Base-by-base conservation (phyloP, 2,888 invertebrate species). In the Dryadula phaetusa region DNA sequence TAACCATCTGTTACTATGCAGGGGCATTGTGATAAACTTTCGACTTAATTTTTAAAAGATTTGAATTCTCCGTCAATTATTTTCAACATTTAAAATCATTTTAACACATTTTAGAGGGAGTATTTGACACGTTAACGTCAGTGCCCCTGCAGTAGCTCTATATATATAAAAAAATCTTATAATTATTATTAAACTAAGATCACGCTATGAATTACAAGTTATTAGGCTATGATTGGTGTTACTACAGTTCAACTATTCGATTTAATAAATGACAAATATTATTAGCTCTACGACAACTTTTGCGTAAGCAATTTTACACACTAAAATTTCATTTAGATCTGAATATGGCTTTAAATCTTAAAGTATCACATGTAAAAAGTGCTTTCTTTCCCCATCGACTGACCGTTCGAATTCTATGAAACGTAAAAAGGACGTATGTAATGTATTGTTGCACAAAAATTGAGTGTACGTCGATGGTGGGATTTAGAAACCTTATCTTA, bases 141-240 rank as follows among this genome's bases (percentile, higher is more conserved):
- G 62, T 70, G 75, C 79, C 78, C 80, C 81, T 80, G 80, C 81
- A 76, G 77, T 76, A 81, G 79, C 76, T 83, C 79, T 86, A 84
- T 85, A 84, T 85, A 84, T 81, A 84, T 77, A 83, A 84, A 85
- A 86, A 84, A 86, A 83, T 82, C 88, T 87, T 88, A 87, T 77
- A 73, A 86, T 62, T 70, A 66, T 68, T 44, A 87, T 88, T 87
- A 89, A 83, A 87, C 91, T 92, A 92, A 87, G 85, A 85, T 90
- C 88, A 86, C 86, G 58, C 65, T 90, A 90, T 87, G 82, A 79
- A 83, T 87, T 88, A 88, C 80, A 82, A 82, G 84, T 84, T 86
- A 82, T 87, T 90, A 91, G 87, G 88, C 91, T 91, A 90, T 86
- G 84, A 85, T 92, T 92, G 92, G 92, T 91, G 91, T 92, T 89